Evolutionary conservation across 1,140 invertebrate genomes (phyloP), one percentile per base, ranked within the genome.

Genomic region (Eriosoma lanigerum): DNA sequence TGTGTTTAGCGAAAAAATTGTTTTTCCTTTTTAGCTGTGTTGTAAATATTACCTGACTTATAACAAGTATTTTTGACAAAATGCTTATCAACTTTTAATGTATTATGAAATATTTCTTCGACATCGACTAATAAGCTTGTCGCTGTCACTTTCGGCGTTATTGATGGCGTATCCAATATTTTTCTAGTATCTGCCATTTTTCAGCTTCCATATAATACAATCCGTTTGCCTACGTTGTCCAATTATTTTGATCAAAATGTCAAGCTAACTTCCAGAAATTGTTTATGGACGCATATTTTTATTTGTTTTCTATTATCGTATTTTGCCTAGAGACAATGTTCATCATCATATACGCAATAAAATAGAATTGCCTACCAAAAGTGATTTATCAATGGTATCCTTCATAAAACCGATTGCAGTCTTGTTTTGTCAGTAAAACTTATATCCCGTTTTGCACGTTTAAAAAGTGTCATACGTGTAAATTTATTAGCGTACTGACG

Each of bases 181-280:
- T 48, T 38, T 48, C n/a, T 48, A 46, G 17, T 29, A 17, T 26
- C 66, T 48, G 13, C 13, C 1, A 21, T 66, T 46, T 64, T 64
- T 38, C 62, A 64, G 29, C 38, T 64, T 12, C 38, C 4, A n/a
- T 66, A 68, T 24, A 48, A 68, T 48, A 21, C 44, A 32, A 73
- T 73, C 26, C 26, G 19, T 54, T 32, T 54, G 70, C 54, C 50
- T 32, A 32, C 26, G 70, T 73, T 73, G 70, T 73, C 70, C 70
- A 73, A 73, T 73, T 73, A 73, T 21, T n/a, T 48, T n/a, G 50
- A 29, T 26, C 29, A 21, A 73, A 54, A 32, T 0, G 3, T 8
- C 8, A 8, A 38, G 3, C 3, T 38, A 4, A 4, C 32, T 58
- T 19, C 19, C 19, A 26, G 46, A 13, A 1, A 10, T 8, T 48